phyloP scores from a whole-genome alignment of 2,113 vertebrate species.

The Micromys minutus region DNA sequence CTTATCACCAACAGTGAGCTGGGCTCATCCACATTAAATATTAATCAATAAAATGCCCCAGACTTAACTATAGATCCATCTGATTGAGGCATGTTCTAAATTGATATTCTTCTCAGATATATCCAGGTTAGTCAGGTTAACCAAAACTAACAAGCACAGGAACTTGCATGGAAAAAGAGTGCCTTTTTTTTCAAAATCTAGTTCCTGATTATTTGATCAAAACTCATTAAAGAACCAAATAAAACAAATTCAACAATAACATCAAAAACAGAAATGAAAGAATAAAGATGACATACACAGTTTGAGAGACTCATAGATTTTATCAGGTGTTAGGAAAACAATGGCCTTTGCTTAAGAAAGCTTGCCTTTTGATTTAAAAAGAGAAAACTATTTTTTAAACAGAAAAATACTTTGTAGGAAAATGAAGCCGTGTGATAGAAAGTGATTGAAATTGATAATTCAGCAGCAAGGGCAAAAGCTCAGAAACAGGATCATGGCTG shows the following conservation, averaged over 20 bases:
- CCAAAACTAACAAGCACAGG: not conserved
- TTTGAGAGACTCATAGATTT: not conserved
- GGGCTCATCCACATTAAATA: not conserved
- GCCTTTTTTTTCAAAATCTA: not conserved
- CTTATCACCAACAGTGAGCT: not conserved
- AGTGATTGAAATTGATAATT: not conserved
- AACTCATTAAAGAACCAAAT: not conserved
- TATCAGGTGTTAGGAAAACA: not conserved
- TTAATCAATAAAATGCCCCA: not conserved
- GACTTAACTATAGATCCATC: not conserved
- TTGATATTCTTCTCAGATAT: not conserved
- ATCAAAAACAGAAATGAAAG: not conserved
- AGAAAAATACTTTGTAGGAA: not conserved
- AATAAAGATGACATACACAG: not conserved
- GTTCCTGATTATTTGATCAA: not conserved
- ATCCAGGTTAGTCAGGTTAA: not conserved
- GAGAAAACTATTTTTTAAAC: not conserved
- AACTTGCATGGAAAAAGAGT: not conserved
- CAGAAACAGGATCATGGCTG: not conserved
- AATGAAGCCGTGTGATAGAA: not conserved
- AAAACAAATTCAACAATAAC: too few species aligned
- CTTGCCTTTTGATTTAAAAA: not conserved
- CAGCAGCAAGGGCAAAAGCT: not conserved
- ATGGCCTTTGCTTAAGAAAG: not conserved
- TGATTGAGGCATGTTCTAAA: not conserved